Evolutionary conservation across 2,797 vertebrate species (phyloP).

Genomic region (Coluber constrictor): DNA sequence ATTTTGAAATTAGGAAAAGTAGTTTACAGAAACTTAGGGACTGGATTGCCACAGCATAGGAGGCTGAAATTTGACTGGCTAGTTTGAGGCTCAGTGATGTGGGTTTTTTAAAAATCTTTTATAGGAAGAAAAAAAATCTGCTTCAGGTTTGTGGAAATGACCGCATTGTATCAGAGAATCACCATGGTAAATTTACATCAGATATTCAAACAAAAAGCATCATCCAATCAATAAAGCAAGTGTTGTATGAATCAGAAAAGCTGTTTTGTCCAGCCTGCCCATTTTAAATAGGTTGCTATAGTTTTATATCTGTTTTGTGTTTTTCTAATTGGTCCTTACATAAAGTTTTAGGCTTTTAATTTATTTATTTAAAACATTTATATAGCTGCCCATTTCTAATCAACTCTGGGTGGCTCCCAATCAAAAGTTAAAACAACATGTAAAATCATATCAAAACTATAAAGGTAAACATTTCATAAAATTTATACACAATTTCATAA

Average conservation of each 20-base stretch:
- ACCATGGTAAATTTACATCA: not conserved
- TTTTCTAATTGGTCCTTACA: not conserved
- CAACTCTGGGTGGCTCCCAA: not conserved
- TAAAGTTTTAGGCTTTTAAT: not conserved
- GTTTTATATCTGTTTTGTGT: not conserved
- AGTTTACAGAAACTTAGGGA: not conserved
- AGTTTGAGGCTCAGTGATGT: not conserved
- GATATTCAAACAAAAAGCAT: not conserved
- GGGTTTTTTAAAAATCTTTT: not conserved
- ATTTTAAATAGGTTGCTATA: not conserved
- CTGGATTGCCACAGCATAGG: not conserved
- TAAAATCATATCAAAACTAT: not conserved
- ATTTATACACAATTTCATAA: not conserved
- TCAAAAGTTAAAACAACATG: not conserved
- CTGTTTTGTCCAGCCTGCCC: not conserved
- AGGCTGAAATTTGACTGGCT: not conserved
- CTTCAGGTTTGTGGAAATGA: not conserved
- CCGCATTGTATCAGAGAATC: not conserved
- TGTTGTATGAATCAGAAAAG: not conserved
- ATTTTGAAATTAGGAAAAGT: not conserved
- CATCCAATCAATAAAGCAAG: not conserved
- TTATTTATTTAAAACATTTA: not conserved
- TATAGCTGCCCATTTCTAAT: not conserved
- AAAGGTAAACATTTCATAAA: not conserved
- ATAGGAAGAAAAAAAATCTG: not conserved